phyloP scores from a whole-genome alignment of 1,140 invertebrate species.

The Drosophila asahinai region DNA sequence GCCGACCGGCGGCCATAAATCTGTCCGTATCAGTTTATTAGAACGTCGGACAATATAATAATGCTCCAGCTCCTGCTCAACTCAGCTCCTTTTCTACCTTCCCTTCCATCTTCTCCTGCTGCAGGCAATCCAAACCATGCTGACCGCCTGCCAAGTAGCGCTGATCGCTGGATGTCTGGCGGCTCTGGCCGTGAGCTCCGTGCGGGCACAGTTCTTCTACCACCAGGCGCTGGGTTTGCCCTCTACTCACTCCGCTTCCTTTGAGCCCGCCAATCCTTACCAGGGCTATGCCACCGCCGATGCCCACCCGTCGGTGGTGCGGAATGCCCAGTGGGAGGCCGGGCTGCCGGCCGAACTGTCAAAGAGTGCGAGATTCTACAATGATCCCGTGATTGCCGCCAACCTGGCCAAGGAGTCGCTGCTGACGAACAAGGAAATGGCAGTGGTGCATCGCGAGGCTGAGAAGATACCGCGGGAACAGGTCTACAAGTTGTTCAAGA shows the following conservation, averaged over 20 bases:
- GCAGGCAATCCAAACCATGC: constrained; percentile 58
- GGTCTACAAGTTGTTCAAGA: constrained; percentile 90
- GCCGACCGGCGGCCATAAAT: constrained; percentile 70
- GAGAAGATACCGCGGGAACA: constrained; percentile 91
- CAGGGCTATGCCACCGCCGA: constrained; percentile 74
- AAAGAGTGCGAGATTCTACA: constrained; percentile 88
- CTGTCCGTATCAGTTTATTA: constrained; percentile 69
- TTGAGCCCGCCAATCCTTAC: constrained; percentile 55
- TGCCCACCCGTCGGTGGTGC: constrained; percentile 87
- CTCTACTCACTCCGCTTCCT: constrained; percentile 14
- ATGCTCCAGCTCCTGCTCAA: constrained; percentile 28
- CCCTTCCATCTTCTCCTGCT: not conserved
- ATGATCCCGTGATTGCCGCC: constrained; percentile 90
- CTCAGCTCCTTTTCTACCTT: constrained; percentile 16
- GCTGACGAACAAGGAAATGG: constrained; percentile 90
- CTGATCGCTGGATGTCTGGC: constrained; percentile 47
- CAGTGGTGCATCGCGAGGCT: constrained; percentile 90
- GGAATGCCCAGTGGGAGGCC: constrained; percentile 87
- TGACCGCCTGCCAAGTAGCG: constrained; percentile 53
- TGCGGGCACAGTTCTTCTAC: constrained; percentile 69
- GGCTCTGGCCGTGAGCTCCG: constrained; percentile 28
- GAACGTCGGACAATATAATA: constrained; percentile 62
- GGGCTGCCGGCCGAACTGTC: constrained; percentile 88
- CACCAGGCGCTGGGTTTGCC: constrained; percentile 60
- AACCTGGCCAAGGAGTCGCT: constrained; percentile 91